Base-by-base conservation (phyloP, 1,140 invertebrate genomes). In the Teleogryllus occipitalis region DNA sequence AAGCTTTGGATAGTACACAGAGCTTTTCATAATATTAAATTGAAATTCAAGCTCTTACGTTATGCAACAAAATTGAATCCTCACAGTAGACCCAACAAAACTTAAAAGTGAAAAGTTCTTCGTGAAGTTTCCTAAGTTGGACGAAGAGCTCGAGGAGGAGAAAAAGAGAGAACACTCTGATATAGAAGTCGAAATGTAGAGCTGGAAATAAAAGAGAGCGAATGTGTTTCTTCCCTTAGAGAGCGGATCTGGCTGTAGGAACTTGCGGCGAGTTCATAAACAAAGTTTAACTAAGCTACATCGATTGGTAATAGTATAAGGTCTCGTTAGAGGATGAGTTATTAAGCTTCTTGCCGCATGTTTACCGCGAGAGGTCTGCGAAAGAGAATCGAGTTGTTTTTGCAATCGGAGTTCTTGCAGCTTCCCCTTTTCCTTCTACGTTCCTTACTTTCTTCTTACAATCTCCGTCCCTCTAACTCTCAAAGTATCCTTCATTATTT, bases 261-360 rank as follows among this genome's bases (percentile, higher is more conserved):
- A 14, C 10, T 65, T 65, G 2, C 10, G 1, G 54, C 54, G 18
- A 65, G 54, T 65, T 65, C 54, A 65, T 65, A 18, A 65, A 65
- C 54, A 65, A 65, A 65, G 54, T 65, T 65, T 65, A 65, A 65
- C 54, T 65, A 65, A 65, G 54, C 54, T 65, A 14, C 54, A 65
- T 65, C 54, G 54, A 65, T 65, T 65, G 54, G 54, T 65, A 65
- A 65, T 65, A 65, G 54, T 65, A 65, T 65, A 65, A 65, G 54
- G 54, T 65, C 54, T 65, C 54, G 54, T 65, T 65, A 65, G 18
- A 65, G 54, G 54, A 65, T 65, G 54, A 65, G 54, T 65, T 65
- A 65, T 65, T 65, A 65, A 65, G 54, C 54, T 65, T 65, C 54
- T 18, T 65, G 54, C 54, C 7, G 10, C 54, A 18, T 65, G 54